A percentile compares a stretch with the other conserved stretches of the same genome.
phyloP scores from a whole-genome alignment of 2,113 vertebrate species.

The Symphodus melops region DNA sequence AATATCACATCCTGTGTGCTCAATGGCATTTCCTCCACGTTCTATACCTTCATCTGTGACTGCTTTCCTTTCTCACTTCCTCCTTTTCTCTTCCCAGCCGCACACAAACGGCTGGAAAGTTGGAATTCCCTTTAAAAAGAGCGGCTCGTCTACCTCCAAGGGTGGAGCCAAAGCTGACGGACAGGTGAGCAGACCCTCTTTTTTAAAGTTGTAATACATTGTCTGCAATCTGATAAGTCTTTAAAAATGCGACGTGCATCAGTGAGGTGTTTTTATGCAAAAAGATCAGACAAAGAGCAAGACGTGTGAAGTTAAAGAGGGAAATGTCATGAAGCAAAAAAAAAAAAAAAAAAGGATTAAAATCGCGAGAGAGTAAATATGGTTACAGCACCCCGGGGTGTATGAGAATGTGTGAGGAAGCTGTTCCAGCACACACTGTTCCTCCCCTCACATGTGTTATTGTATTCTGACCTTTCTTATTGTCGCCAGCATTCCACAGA shows the following conservation, averaged over 20 bases:
- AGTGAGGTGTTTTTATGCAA: constrained; percentile 6
- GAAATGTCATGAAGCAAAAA: neutral
- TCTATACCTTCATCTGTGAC: constrained; percentile 11
- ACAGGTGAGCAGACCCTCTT: constrained; percentile 60
- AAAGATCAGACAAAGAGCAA: neutral
- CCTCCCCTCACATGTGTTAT: constrained; percentile 22
- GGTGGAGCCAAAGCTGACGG: constrained; percentile 43
- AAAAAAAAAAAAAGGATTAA: neutral
- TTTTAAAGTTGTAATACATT: neutral
- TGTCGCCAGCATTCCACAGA: constrained; percentile 58
- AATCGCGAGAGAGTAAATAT: constrained; percentile 3
- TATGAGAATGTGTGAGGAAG: constrained; percentile 23
- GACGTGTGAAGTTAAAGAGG: constrained; percentile 27
- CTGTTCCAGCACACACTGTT: constrained; percentile 50
- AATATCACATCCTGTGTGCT: constrained; percentile 39
- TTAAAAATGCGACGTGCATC: neutral
- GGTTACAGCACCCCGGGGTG: constrained; percentile 37
- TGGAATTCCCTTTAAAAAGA: constrained; percentile 69
- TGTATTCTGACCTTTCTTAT: constrained; percentile 48
- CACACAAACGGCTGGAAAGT: constrained; percentile 71
- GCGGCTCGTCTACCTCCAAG: constrained; percentile 31
- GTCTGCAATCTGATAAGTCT: neutral
- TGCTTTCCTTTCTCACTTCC: constrained; percentile 27
- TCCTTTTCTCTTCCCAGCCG: constrained; percentile 54
- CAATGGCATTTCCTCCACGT: constrained; percentile 32